Base-by-base conservation (phyloP, 53 echinoderm and acorn worm genomes). In the Echinometra lucunter region DNA sequence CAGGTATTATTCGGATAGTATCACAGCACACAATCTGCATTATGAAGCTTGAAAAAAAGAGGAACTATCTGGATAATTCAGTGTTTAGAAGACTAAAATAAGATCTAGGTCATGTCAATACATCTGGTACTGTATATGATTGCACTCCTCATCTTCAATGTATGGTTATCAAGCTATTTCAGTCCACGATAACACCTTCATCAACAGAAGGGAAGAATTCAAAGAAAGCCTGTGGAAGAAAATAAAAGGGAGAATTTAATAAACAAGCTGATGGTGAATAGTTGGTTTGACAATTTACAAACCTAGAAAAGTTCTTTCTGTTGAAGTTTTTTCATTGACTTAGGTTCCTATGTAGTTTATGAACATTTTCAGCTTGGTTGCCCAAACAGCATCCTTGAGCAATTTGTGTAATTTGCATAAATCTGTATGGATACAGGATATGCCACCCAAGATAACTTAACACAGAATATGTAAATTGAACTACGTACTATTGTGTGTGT, bases 161-260 rank as follows among this genome's bases (percentile, higher is more conserved):
- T 85, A 53, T n/a, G 44, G 85, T 15, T 74, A 13, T 74, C 32
- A 34, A 34, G 53, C 13, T 12, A 63, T 35, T 85, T 94, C 87
- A 98, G 91, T 98, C 98, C 32, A 98, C 96, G 23, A 66, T 85
- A 4, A 98, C 95, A 16, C 74, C 82, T 25, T 92, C 95, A 95
- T 98, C 97, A 78, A 98, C 91, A 18, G 95, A 93, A 25, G 98
- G 97, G 94, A 97, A 98, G 44, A 80, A 87, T 66, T 97, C 97
- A 89, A 94, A 98, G 96, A 96, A 98, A 32, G 95, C 95, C 98
- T 98, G 95, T 19, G 95, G 58, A 94, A 30, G 80, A 91, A 47
- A 27, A 45, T 42, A 58, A 66, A 1, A 60, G 44, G 35, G 88
- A 63, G 63, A 60, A 30, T n/a, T n/a, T n/a, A n/a, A 88, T 44